Base-by-base conservation (phyloP, 2,797 vertebrate genomes). In the Pygocentrus nattereri region DNA sequence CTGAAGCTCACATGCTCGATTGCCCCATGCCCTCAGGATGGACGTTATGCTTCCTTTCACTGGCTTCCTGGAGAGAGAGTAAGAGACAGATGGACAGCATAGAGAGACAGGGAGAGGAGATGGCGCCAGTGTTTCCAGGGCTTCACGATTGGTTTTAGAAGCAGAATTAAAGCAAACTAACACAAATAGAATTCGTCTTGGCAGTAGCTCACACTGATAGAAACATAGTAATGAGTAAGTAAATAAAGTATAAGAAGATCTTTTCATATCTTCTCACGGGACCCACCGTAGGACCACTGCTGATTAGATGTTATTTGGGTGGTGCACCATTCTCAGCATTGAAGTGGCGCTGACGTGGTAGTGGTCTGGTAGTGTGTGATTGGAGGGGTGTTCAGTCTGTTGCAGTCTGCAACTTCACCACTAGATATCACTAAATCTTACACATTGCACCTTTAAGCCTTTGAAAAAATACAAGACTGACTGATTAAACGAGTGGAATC, bases 111-210 rank as follows among this genome's bases (percentile, higher is more conserved):
- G 61, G 58, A 11, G 8, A 23, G 31, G 31, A 44, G 31, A 50
- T 54, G 56, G 47, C 44, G 65, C 49, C 59, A 67, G 49, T 11
- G 27, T 74, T 82, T 69, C 70, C 56, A 44, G 76, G 68, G 54
- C 16, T 64, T 64, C 18, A 19, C 16, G 64, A 34, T 8, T 64
- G 2, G 62, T 64, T 64, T 30, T 30, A 13, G 59, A 31, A 30
- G 30, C 1, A 18, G 30, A 65, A 64, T 25, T 59, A 13, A 59
- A 59, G 21, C 6, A 59, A 58, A n/a, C 58, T 10, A 23, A 23
- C 54, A 58, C 2, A 25, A 61, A 61, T n/a, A 27, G 23, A 27
- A 25, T 61, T 61, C 61, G 8, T 12, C 25, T 61, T 61, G 58
- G 58, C 58, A 27, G 58, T 2, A 27, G 23, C 58, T 61, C 3